These are phyloP conservation scores for Orthonevra nobilis DNA, from an alignment of 2,888 invertebrate genomes.

Conservation along the genomic window DNA sequence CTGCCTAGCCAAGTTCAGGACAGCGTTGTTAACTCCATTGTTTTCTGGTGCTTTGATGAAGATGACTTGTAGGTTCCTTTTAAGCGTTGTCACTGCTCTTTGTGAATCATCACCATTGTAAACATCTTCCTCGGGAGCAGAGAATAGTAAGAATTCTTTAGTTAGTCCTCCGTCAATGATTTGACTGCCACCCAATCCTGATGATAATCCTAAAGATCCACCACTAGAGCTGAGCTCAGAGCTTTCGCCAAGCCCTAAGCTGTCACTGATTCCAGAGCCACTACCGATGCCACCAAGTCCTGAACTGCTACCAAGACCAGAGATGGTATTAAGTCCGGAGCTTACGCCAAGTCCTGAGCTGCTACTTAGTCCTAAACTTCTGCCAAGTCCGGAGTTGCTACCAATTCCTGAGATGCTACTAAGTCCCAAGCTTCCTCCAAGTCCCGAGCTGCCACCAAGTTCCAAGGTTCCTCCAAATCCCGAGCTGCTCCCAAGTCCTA, in stretches of 20 bases:
- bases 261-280: slow-evolving; percentile 39
- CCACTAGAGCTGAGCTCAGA: slow-evolving; percentile 28
- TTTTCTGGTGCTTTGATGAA: slow-evolving; percentile 79
- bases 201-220: slow-evolving; percentile 27
- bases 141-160: slow-evolving; percentile 77
- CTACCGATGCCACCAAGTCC: slow-evolving; percentile 17
- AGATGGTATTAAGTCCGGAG: not conserved
- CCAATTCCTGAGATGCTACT: not conserved
- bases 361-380: not conserved
- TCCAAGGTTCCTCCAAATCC: not conserved
- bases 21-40: slow-evolving; percentile 75
- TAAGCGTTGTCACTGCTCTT: slow-evolving; percentile 72
- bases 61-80: slow-evolving; percentile 77
- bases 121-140: slow-evolving; percentile 77
- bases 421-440: not conserved
- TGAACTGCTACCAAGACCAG: slow-evolving; percentile 27
- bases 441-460: not conserved
- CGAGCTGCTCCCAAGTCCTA: not conserved
- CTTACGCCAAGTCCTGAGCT: slow-evolving; percentile 13
- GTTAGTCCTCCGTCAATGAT: slow-evolving; percentile 72
- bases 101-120: slow-evolving; percentile 73
- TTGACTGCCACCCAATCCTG: slow-evolving; percentile 10
- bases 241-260: slow-evolving; percentile 10
- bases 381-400: slow-evolving; percentile 2
- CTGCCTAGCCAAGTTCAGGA: slow-evolving; percentile 74